phyloP scores from a whole-genome alignment of 2,113 vertebrate species.

The Xyliphius kryptos region DNA sequence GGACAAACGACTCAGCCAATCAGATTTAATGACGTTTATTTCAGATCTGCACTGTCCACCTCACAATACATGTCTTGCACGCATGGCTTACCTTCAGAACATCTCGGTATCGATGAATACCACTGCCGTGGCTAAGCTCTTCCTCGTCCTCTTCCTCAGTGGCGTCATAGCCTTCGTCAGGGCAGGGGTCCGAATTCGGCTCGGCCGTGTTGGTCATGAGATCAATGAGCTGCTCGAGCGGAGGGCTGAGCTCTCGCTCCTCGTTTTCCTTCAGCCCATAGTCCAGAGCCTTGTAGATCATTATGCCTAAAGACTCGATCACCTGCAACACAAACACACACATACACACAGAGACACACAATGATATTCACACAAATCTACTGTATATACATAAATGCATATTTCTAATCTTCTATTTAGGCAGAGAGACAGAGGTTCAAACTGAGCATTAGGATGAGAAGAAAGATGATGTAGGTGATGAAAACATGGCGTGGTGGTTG shows the following conservation, averaged over 20 bases:
- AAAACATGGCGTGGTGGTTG: too few relatives aligned
- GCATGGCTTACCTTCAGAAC: conserved; percentile 78
- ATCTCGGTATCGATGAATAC: conserved; percentile 74
- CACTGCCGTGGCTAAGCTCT: conserved; percentile 54
- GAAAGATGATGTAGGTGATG: too few relatives aligned
- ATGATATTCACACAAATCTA: too few relatives aligned
- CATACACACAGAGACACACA: neutral
- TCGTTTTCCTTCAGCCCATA: conserved; percentile 94
- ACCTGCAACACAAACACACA: conserved; percentile 64
- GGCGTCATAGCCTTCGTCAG: conserved; percentile 90
- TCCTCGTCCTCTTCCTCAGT: conserved; percentile 80
- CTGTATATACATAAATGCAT: too few relatives aligned
- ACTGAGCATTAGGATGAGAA: too few relatives aligned
- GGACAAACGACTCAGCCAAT: too few relatives aligned
- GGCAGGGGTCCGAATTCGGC: conserved; percentile 66
- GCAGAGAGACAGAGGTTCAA: too few relatives aligned
- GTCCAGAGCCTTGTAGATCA: conserved; percentile 97
- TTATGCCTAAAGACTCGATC: conserved; percentile 92
- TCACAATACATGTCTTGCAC: too few relatives aligned
- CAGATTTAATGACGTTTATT: too few relatives aligned
- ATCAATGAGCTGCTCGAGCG: conserved; percentile 90
- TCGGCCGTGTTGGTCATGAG: conserved; percentile 86
- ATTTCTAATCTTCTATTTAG: too few relatives aligned
- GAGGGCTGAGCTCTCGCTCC: conserved; percentile 90
- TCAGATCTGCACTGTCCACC: too few relatives aligned